These are phyloP conservation scores for Eupithecia tripunctaria DNA, from an alignment of 2,888 invertebrate genomes.

Conservation along the genomic window DNA sequence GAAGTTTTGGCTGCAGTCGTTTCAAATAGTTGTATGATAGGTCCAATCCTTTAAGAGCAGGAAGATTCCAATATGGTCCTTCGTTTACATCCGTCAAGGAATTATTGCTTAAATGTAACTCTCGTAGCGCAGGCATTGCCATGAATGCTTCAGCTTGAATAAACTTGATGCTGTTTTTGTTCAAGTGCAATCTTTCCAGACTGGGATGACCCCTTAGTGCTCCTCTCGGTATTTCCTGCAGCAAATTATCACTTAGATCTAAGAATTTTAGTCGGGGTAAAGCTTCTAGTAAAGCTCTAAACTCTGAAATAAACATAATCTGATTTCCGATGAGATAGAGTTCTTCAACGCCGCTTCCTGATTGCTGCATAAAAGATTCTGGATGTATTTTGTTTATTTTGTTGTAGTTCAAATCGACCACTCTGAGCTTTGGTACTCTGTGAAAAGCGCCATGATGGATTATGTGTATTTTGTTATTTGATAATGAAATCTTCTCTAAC, in stretches of 20 bases:
- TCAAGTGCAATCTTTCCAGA: conserved; percentile 91
- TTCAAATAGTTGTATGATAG: conserved; percentile 90
- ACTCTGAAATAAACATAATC: conserved; percentile 89
- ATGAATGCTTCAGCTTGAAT: conserved; percentile 92
- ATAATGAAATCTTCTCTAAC: conserved; percentile 87
- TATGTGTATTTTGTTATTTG: conserved; percentile 89
- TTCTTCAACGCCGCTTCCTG: conserved; percentile 90
- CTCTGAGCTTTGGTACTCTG: conserved; percentile 88
- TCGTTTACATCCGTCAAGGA: conserved; percentile 89
- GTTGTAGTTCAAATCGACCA: conserved; percentile 91
- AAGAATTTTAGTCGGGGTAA: conserved; percentile 90
- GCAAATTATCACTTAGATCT: conserved; percentile 90
- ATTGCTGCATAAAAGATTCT: conserved; percentile 91
- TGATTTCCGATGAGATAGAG: conserved; percentile 90
- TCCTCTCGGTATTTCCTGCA: conserved; percentile 91
- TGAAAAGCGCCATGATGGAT: conserved; percentile 93
- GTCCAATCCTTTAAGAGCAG: conserved; percentile 93
- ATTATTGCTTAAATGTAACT: conserved; percentile 92
- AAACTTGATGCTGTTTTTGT: conserved; percentile 89
- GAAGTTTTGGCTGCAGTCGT: conserved; percentile 88
- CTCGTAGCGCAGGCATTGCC: conserved; percentile 92
- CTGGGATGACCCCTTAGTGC: conserved; percentile 91
- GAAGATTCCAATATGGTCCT: conserved; percentile 93
- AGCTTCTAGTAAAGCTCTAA: conserved; percentile 90
- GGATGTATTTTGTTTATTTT: conserved; percentile 90